Conservation (phyloP, 2,113 vertebrate species). For the Myodes glareolus region DNA sequence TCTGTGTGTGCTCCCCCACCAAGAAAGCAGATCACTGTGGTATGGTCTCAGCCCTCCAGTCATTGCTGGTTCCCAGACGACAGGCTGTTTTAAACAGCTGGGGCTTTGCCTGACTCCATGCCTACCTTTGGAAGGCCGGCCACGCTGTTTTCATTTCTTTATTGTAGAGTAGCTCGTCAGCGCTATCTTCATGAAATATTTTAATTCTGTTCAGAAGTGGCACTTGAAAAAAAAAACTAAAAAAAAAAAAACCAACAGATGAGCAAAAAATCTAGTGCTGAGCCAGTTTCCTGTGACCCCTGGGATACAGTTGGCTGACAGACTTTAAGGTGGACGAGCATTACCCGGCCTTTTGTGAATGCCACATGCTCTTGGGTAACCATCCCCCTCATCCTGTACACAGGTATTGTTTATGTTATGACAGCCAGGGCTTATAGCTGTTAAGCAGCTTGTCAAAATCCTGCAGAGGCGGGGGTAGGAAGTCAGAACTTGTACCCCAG, state of each 20-base stretch:
- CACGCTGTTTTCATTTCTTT: not conserved
- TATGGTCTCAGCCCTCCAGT: not conserved
- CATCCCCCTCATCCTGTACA: fast-evolving
- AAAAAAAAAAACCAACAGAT: not conserved
- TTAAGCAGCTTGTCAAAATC: not conserved
- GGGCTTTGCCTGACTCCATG: not conserved
- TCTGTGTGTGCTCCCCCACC: not conserved
- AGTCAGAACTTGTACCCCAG: not conserved
- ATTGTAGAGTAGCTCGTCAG: slow-evolving; percentile 5
- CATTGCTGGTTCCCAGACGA: not conserved
- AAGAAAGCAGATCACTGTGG: not conserved
- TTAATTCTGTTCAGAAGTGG: not conserved
- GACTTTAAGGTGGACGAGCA: not conserved
- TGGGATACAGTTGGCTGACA: not conserved
- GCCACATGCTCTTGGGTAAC: not conserved
- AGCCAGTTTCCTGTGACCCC: not conserved
- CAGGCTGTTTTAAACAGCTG: not conserved
- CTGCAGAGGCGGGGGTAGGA: not conserved
- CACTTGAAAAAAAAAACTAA: not conserved
- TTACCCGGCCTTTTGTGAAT: not conserved
- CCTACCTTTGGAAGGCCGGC: not conserved
- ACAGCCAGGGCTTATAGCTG: not conserved
- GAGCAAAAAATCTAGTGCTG: not conserved
- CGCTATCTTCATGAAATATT: not conserved
- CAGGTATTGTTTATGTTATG: not conserved